Percentiles rank a stretch among this genome's conserved stretches.
These are phyloP conservation scores for Nothoprocta pentlandii DNA, from an alignment of 2,113 vertebrate genomes.

Conservation along the genomic window DNA sequence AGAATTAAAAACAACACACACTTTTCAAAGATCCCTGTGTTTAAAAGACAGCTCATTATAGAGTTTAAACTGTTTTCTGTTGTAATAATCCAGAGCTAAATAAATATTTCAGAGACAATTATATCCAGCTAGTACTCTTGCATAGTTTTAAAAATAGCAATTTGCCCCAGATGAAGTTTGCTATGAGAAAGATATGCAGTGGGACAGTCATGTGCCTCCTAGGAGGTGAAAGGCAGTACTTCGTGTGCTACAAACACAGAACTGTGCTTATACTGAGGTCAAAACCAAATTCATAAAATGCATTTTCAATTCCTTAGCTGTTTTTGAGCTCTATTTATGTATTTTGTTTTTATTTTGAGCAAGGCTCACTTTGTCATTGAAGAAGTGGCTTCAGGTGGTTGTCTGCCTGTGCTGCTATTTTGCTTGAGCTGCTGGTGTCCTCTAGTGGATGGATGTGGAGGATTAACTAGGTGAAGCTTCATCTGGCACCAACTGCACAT, in stretches of 20 bases:
- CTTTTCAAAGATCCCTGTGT: background rate
- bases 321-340: background rate
- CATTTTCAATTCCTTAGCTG: background rate
- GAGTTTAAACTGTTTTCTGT: background rate
- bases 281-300: background rate
- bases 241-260: background rate
- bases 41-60: background rate
- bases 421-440: conserved; percentile 32
- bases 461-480: background rate
- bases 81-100: background rate
- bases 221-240: background rate
- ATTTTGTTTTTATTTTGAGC: background rate
- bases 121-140: background rate
- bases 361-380: background rate
- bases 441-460: conserved; percentile 53
- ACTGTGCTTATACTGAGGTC: background rate
- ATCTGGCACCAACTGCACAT: rapidly evolving
- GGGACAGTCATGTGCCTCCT: background rate
- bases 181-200: background rate
- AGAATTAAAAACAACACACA: background rate
- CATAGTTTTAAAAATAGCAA: background rate
- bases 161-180: background rate
- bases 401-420: background rate
- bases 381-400: background rate
- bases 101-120: background rate